A percentile compares a stretch with the other conserved stretches of the same genome.
Evolutionary conservation across 2,888 invertebrate genomes (phyloP).

Genomic region (Enchytraeus crypticus): DNA sequence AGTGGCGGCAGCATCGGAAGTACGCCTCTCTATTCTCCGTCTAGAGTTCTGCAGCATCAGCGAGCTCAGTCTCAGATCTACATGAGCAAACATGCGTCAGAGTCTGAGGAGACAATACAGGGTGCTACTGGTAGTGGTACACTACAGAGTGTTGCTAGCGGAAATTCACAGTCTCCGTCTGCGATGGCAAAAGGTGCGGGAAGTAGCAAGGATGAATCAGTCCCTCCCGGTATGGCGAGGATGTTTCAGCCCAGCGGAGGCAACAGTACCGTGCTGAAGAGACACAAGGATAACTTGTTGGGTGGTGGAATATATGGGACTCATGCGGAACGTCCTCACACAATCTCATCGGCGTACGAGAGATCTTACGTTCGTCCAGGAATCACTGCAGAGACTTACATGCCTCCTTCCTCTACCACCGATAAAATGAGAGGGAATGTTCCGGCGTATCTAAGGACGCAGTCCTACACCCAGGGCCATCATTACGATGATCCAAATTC

Average conservation of each 20-base stretch:
- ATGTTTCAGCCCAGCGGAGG: neutral
- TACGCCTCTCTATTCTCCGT: neutral
- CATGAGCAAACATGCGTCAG: neutral
- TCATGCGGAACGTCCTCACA: constrained; percentile 7
- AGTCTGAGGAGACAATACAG: neutral
- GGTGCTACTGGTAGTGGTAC: no score
- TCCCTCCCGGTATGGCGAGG: no score
- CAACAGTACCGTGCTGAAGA: neutral
- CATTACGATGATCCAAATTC: neutral
- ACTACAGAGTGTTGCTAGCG: neutral
- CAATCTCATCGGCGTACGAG: constrained; percentile 10
- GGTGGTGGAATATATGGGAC: neutral
- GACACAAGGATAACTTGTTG: neutral
- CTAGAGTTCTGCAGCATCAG: neutral
- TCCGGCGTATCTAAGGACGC: neutral
- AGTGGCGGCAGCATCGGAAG: constrained; percentile 1
- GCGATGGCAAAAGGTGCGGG: no score
- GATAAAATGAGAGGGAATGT: neutral
- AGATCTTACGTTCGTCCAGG: constrained; percentile 1
- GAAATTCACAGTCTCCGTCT: neutral
- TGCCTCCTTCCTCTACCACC: neutral
- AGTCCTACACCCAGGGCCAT: constrained; percentile 1
- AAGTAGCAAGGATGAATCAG: neutral
- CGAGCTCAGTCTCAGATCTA: neutral
- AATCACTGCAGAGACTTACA: constrained; percentile 9